Percentiles rank a stretch among this genome's conserved stretches.
phyloP scores from a whole-genome alignment of 2,888 invertebrate genomes.

The Pecten maximus region DNA sequence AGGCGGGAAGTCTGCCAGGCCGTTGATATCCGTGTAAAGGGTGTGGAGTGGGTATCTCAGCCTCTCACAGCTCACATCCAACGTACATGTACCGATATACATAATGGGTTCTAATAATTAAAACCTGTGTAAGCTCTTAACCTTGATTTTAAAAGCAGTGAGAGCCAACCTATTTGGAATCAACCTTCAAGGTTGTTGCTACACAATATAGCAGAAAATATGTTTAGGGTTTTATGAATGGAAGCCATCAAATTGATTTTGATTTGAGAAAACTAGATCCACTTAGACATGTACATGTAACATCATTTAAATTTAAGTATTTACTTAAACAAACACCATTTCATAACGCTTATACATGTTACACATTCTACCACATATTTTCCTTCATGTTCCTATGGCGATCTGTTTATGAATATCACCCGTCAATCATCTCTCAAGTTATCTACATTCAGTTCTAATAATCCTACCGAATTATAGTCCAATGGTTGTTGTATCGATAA shows the following conservation, averaged over 20 bases:
- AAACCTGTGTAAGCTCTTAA: neutral
- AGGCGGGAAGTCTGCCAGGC: neutral
- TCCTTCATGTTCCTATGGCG: too few relatives aligned
- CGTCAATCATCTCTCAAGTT: too few relatives aligned
- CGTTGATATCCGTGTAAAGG: neutral
- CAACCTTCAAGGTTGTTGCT: neutral
- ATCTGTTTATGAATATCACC: too few relatives aligned
- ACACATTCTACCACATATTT: neutral
- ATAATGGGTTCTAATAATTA: neutral
- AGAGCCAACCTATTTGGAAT: neutral
- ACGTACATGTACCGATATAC: neutral
- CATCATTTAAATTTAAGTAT: neutral
- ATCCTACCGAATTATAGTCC: too few relatives aligned
- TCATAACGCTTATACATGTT: neutral
- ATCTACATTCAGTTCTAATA: too few relatives aligned
- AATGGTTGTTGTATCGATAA: too few relatives aligned
- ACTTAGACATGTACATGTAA: neutral
- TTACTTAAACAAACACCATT: neutral
- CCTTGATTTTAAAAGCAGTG: neutral
- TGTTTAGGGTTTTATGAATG: neutral
- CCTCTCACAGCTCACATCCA: neutral
- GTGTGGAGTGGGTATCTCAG: neutral
- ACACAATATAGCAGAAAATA: neutral
- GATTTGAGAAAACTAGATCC: neutral
- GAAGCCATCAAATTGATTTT: neutral